Conservation (phyloP, 2,888 invertebrate species). For the Cyrtodaria siliqua region DNA sequence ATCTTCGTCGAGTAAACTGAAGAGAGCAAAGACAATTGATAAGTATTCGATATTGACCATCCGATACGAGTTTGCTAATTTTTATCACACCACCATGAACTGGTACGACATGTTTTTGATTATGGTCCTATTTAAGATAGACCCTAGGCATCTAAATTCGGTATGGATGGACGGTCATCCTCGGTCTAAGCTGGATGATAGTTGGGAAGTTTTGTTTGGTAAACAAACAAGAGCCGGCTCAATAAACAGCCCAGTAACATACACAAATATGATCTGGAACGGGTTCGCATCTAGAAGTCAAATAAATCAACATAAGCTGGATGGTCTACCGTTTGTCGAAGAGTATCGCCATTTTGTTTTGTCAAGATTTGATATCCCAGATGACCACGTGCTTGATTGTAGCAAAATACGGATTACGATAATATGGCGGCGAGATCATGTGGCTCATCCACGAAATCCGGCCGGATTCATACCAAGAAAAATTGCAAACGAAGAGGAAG, state of each 20-base stretch:
- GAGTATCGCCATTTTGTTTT: constrained; percentile 83
- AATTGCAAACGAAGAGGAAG: constrained; percentile 83
- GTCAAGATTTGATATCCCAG: constrained; percentile 58
- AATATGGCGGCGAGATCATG: constrained; percentile 83
- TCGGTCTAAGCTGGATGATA: constrained; percentile 76
- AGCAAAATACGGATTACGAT: constrained; percentile 75
- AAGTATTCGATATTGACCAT: constrained; percentile 69
- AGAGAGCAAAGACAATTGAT: not conserved
- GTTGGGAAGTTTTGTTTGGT: constrained; percentile 81
- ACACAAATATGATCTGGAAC: constrained; percentile 79
- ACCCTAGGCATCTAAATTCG: constrained; percentile 75
- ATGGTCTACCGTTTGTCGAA: constrained; percentile 74
- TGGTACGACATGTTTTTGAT: constrained; percentile 80
- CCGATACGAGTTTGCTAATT: constrained; percentile 82
- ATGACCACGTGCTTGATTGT: constrained; percentile 73
- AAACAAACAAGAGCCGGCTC: constrained; percentile 71
- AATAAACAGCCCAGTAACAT: constrained; percentile 68
- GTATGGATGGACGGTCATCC: constrained; percentile 83
- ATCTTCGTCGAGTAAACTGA: not conserved
- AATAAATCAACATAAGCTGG: constrained; percentile 74
- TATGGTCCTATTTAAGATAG: constrained; percentile 70
- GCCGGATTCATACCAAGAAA: constrained; percentile 80
- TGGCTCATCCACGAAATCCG: constrained; percentile 84
- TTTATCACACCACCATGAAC: constrained; percentile 82
- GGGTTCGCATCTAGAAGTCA: constrained; percentile 81